Conservation (phyloP, 37 sponge, comb jelly and placozoan species). For the Sycon ciliatum region DNA sequence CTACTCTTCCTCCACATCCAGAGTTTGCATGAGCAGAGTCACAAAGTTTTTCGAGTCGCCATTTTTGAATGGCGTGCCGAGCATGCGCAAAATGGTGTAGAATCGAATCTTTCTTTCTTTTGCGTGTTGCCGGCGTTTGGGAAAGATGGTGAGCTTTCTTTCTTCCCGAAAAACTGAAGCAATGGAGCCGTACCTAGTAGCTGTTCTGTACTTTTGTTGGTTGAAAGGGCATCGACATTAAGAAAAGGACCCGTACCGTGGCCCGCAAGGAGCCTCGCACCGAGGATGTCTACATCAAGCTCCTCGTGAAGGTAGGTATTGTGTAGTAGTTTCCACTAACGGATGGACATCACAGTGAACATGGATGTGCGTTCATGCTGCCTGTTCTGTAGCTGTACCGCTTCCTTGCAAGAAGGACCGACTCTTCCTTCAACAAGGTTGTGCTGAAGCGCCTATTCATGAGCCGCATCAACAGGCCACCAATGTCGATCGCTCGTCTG, state of each 20-base stretch:
- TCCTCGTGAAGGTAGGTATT: conserved; percentile 77
- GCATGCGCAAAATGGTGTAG: too few species aligned
- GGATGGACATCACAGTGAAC: not conserved
- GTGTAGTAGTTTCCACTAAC: not conserved
- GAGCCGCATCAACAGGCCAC: conserved; percentile 84
- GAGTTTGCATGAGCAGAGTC: too few species aligned
- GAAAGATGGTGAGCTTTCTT: too few species aligned
- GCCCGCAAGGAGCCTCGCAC: conserved; percentile 77
- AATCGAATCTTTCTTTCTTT: too few species aligned
- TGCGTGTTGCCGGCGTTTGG: too few species aligned
- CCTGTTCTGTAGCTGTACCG: conserved; percentile 62
- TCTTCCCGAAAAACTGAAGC: too few species aligned
- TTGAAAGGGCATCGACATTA: conserved; percentile 88
- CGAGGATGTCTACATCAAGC: conserved; percentile 74
- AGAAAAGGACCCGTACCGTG: conserved; percentile 70
- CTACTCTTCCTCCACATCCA: too few species aligned
- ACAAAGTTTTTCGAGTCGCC: too few species aligned
- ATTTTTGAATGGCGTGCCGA: too few species aligned
- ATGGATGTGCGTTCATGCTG: not conserved
- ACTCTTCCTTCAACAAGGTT: conserved; percentile 87
- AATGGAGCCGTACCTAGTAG: too few species aligned
- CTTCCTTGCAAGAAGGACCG: conserved; percentile 79
- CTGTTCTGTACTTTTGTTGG: too few species aligned
- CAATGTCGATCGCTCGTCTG: conserved; percentile 80
- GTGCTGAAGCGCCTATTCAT: conserved; percentile 90